Conservation (phyloP, 2,797 vertebrate species). For the Alcedo atthis region DNA sequence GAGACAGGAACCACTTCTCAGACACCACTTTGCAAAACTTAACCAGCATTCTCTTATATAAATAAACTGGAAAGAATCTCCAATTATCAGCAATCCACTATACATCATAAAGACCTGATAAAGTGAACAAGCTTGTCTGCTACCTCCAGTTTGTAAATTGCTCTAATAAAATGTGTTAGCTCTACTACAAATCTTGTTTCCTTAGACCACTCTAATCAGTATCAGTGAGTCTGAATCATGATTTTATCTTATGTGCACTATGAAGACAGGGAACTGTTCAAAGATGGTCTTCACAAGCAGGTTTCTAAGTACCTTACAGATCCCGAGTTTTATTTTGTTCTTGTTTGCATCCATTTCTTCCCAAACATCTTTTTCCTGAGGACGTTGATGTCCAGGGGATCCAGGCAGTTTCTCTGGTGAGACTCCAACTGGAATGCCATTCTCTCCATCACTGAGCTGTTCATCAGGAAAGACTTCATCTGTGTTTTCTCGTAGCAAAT, state of each 20-base stretch:
- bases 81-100: background rate
- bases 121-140: background rate
- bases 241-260: background rate
- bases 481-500: slow-evolving; percentile 94
- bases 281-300: background rate
- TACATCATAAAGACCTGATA: background rate
- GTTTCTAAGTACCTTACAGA: slow-evolving; percentile 85
- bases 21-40: background rate
- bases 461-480: slow-evolving; percentile 97
- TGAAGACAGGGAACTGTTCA: background rate
- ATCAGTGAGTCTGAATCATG: background rate
- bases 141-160: background rate
- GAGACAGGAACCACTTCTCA: background rate
- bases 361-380: slow-evolving; percentile 96
- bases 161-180: background rate
- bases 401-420: slow-evolving; percentile 86
- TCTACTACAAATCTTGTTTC: background rate
- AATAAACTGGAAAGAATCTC: background rate
- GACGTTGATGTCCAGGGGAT: slow-evolving; percentile 84
- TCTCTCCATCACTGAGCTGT: slow-evolving; percentile 96
- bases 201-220: background rate
- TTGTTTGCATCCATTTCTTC: slow-evolving; percentile 96
- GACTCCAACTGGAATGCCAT: slow-evolving; percentile 82
- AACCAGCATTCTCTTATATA: background rate
- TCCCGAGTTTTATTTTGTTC: slow-evolving; percentile 87